Evolutionary conservation across 1,140 invertebrate species (phyloP).

Genomic region (Batillaria attramentaria): DNA sequence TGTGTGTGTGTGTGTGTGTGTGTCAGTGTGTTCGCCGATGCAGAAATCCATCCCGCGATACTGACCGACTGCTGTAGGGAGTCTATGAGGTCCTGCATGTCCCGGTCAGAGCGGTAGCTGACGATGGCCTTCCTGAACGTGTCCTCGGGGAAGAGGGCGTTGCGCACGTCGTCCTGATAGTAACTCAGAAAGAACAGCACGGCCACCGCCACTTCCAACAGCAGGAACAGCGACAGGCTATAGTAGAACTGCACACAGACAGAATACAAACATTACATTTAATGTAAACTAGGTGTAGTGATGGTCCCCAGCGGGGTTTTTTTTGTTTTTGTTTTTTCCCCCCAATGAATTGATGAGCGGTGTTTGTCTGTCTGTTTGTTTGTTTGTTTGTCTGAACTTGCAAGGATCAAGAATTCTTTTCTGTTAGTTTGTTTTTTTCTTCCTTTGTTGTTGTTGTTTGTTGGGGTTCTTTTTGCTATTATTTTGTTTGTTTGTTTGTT

Average conservation of each 20-base stretch:
- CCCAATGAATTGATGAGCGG: no score
- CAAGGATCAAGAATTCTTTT: no score
- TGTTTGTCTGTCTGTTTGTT: no score
- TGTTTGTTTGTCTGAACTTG: no score
- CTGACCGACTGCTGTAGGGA: conserved; percentile 90
- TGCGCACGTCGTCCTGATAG: conserved; percentile 38
- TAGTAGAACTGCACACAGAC: conserved; percentile 84
- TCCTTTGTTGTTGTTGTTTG: no score
- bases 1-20: background rate
- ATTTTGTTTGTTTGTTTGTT: no score
- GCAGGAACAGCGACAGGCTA: conserved; percentile 87
- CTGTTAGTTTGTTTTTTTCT: no score
- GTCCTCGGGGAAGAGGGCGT: conserved; percentile 80
- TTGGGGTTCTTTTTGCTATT: no score
- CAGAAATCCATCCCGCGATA: background rate
- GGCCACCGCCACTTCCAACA: conserved; percentile 89
- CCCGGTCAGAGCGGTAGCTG: conserved; percentile 90
- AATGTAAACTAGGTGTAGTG: no score
- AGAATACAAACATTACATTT: conserved; percentile 1
- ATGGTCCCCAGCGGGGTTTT: no score
- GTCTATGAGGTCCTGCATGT: conserved; percentile 94
- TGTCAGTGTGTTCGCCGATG: no score
- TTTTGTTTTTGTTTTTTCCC: no score
- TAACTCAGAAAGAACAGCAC: conserved; percentile 85
- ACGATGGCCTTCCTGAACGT: conserved; percentile 90